Base-by-base conservation (phyloP, 2,113 vertebrate genomes). In the Podarcis cretensis region DNA sequence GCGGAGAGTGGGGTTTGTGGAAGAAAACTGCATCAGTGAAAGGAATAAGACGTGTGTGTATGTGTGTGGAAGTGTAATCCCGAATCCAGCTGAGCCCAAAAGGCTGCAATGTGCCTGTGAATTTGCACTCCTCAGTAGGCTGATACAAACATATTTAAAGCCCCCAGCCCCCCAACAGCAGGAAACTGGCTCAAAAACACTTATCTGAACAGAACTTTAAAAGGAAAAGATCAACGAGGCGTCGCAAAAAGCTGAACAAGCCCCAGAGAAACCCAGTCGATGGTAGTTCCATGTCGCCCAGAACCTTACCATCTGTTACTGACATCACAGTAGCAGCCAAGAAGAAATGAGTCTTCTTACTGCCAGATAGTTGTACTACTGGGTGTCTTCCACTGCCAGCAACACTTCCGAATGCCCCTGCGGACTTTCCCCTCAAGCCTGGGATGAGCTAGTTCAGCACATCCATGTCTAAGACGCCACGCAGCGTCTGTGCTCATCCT, bases 221-320 rank as follows among this genome's bases (percentile, higher is more conserved):
- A 81, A 32, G 48, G 5, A 23, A 87, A 20, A 0, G 0, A n/a
- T 90, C 65, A 90, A 74, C 1, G 1, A 0, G 27, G 0, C 20
- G 69, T 0, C 48, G 84, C 32, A n/a, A 78, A 89, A 0, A 84
- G 32, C 66, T 68, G 85, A 89, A 32, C 63, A 92, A 69, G 25
- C 7, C 82, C 87, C 0, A 0, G 9, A 48, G 23, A 78, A 78
- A 27, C 21, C 10, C 23, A 10, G 14, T 23, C 21, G 13, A 78
- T 30, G 23, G 40, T 78, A 25, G 25, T 30, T 27, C 21, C 43
- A 43, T 30, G 69, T n/a, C 30, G 16, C 30, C 69, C 74, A 76
- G 20, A 4, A 37, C 76, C n/a, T 37, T 75, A 48, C 43, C 40
- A 78, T 14, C 23, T 48, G 25, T 21, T 13, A 13, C 25, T 48